These are phyloP conservation scores for Tachycineta bicolor DNA, from an alignment of 2,113 vertebrate species.

Conservation along the genomic window DNA sequence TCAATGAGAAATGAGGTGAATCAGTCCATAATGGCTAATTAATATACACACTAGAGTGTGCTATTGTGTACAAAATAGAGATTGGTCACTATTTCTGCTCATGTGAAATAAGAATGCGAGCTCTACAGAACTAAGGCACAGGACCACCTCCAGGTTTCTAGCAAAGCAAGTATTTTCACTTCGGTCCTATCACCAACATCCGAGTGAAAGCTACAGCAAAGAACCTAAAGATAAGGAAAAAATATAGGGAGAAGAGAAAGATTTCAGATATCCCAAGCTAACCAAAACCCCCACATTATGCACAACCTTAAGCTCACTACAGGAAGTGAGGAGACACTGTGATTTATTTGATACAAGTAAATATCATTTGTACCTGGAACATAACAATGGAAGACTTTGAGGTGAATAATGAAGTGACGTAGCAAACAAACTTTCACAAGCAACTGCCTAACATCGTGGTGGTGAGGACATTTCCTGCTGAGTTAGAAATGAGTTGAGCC, in stretches of 20 bases:
- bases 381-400: background rate
- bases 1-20: background rate
- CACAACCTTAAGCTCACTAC: background rate
- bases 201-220: background rate
- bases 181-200: background rate
- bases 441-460: background rate
- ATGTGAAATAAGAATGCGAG: background rate
- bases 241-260: background rate
- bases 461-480: slow-evolving; percentile 1
- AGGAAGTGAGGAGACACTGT: background rate
- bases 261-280: background rate
- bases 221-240: background rate
- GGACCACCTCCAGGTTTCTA: background rate
- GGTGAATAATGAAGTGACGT: background rate
- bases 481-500: background rate
- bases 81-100: background rate
- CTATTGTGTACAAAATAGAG: slow-evolving; percentile 40
- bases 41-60: slow-evolving; percentile 48
- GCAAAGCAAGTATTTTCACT: background rate
- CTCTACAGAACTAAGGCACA: background rate
- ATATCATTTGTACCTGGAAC: background rate
- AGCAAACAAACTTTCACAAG: background rate
- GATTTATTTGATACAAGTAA: background rate
- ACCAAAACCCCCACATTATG: background rate
- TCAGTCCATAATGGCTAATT: background rate